Base-by-base conservation (phyloP, 2,113 vertebrate genomes). In the Polypterus bichir region DNA sequence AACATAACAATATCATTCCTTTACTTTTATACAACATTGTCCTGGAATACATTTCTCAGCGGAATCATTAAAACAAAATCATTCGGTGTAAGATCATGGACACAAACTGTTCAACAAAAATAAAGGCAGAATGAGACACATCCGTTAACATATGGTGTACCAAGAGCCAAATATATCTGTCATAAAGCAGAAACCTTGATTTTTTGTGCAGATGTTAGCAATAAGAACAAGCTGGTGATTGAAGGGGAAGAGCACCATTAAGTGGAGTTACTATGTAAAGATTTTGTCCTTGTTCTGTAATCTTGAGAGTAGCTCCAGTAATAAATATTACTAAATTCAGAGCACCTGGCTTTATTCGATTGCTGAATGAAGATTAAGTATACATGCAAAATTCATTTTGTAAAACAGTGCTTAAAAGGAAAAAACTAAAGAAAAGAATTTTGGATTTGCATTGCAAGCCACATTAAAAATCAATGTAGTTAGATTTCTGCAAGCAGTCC, bases 121-220 rank as follows among this genome's bases (percentile, higher is more conserved):
- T 27, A 27, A 27, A 27, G 27, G 27, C 27, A 27, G 27, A 27
- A 27, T 27, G 27, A 27, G 27, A 27, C 27, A 27, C 27, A 27
- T 27, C 27, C 27, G 27, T 27, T 27, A 27, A 27, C 27, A 27
- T 27, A 27, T 27, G 27, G 27, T 27, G 27, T 62, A 60, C 64
- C 75, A 59, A 8, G 68, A 83, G 79, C 78, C 78, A 84, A 76
- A 73, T 77, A 70, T 65, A 76, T 83, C 80, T 81, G 76, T 73
- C 78, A 81, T 83, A 85, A 81, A 79, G 76, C 76, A 73, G 76
- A 83, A 80, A 66, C 74, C 76, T 68, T 80, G 80, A 59, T 77
- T 70, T 65, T 79, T 82, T 74, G 74, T 82, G 79, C 87, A 89
- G 80, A 86, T 86, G 85, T 87, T 87, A 82, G 81, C 73, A 89